Conservation (phyloP, 2,888 invertebrate species). For the Liopterus haemorrhoidalis region DNA sequence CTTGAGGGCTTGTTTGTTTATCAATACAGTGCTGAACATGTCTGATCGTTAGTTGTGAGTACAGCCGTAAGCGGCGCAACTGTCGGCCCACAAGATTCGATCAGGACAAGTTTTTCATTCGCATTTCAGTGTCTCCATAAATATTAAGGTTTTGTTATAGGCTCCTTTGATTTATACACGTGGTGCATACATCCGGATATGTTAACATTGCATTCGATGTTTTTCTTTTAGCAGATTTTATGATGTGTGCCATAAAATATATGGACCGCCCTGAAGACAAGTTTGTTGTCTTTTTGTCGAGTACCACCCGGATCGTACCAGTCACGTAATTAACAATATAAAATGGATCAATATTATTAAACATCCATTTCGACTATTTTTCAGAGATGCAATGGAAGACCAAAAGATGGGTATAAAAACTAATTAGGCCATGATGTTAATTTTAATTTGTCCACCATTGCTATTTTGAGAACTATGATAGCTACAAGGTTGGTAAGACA, state of each 20-base stretch:
- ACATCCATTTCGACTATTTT: no score
- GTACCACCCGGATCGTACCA: no score
- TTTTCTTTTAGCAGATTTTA: constrained; percentile 19
- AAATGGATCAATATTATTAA: no score
- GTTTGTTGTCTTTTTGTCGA: no score
- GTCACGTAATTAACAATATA: no score
- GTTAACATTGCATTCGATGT: constrained; percentile 25
- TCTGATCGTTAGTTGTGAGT: constrained; percentile 39
- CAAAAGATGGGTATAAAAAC: no score
- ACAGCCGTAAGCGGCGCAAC: constrained; percentile 1
- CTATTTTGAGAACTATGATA: no score
- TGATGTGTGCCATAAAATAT: constrained; percentile 17
- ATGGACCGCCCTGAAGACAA: constrained; percentile 18
- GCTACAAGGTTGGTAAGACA: no score
- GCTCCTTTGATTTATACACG: constrained; percentile 21
- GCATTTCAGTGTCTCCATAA: constrained; percentile 41
- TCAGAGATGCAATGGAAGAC: no score
- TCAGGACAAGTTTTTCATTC: constrained; percentile 40
- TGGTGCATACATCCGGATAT: constrained; percentile 19
- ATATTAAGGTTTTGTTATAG: constrained; percentile 38
- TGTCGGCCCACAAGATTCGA: constrained; percentile 32
- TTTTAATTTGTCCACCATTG: no score
- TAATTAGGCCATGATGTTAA: no score
- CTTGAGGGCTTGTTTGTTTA: constrained; percentile 41
- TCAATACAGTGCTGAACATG: constrained; percentile 39